Evolutionary conservation across 2,797 vertebrate genomes (phyloP).

Genomic region (Austrolebias charrua): DNA sequence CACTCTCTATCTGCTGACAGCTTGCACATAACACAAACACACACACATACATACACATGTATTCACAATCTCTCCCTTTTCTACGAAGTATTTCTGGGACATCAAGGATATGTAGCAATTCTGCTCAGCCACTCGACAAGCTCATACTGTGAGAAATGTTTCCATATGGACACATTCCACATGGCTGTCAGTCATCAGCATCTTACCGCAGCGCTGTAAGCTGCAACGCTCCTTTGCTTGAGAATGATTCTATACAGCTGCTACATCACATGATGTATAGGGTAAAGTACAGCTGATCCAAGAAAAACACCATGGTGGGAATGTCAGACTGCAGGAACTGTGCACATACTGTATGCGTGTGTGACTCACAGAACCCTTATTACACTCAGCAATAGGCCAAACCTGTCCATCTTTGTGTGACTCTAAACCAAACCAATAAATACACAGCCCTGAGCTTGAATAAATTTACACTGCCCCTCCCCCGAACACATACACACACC

Average conservation of each 20-base stretch:
- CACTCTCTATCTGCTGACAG: constrained; percentile 62
- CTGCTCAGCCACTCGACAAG: constrained; percentile 56
- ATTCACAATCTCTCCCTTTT: constrained; percentile 26
- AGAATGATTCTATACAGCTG: constrained; percentile 22
- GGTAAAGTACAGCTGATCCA: constrained; percentile 22
- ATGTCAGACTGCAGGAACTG: constrained; percentile 35
- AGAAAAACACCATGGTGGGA: constrained; percentile 22
- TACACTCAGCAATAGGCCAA: constrained; percentile 38
- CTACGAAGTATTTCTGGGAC: constrained; percentile 44
- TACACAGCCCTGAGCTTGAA: constrained; percentile 61
- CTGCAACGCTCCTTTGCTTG: constrained; percentile 35
- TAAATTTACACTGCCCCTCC: constrained; percentile 43
- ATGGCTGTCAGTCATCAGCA: constrained; percentile 42
- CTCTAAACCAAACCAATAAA: constrained; percentile 69
- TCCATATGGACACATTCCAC: constrained; percentile 51
- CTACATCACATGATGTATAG: constrained; percentile 31
- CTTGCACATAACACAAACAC: constrained; percentile 38
- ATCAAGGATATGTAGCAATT: constrained; percentile 52
- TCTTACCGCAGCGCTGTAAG: constrained; percentile 45
- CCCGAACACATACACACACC: constrained; percentile 33
- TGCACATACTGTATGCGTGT: constrained; percentile 11
- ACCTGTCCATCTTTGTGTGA: constrained; percentile 59
- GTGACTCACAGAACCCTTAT: constrained; percentile 45
- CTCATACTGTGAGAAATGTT: constrained; percentile 44
- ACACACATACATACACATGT: constrained; percentile 31